Conservation (phyloP, 1,140 invertebrate species). For the Protaetia brevitarsis region DNA sequence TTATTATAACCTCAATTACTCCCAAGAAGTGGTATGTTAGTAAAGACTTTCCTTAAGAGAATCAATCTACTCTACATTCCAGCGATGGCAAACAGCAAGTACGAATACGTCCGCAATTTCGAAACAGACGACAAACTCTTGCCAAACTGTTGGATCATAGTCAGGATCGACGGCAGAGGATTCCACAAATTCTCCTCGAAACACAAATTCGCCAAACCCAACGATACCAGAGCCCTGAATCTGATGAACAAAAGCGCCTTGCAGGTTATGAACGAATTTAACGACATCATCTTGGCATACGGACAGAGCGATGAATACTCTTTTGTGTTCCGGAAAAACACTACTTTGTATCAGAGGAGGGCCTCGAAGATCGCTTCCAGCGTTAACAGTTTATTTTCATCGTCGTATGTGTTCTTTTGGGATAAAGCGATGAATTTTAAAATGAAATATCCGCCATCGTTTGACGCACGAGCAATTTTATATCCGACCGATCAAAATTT, state of each 20-base stretch:
- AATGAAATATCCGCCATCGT: constrained; percentile 82
- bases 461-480: constrained; percentile 84
- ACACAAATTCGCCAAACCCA: constrained; percentile 90
- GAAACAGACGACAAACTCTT: constrained; percentile 78
- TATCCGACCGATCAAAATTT: constrained; percentile 88
- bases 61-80: constrained; percentile 2
- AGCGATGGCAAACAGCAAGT: constrained; percentile 55
- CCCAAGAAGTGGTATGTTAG: too few species aligned
- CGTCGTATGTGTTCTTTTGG: constrained; percentile 88
- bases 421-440: constrained; percentile 59
- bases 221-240: constrained; percentile 77
- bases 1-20: too few species aligned
- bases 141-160: constrained; percentile 89
- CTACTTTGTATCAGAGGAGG: constrained; percentile 74
- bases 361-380: constrained; percentile 79
- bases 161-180: constrained; percentile 87
- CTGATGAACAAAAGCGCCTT: constrained; percentile 86
- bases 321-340: constrained; percentile 82
- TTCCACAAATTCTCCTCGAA: constrained; percentile 88
- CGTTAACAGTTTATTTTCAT: constrained; percentile 85
- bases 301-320: constrained; percentile 98
- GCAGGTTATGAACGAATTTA: constrained; percentile 80
- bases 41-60: background rate
- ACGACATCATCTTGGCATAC: constrained; percentile 81
- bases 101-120: constrained; percentile 68